phyloP scores from a whole-genome alignment of 2,888 invertebrate genomes.

The Lysandra bellargus region DNA sequence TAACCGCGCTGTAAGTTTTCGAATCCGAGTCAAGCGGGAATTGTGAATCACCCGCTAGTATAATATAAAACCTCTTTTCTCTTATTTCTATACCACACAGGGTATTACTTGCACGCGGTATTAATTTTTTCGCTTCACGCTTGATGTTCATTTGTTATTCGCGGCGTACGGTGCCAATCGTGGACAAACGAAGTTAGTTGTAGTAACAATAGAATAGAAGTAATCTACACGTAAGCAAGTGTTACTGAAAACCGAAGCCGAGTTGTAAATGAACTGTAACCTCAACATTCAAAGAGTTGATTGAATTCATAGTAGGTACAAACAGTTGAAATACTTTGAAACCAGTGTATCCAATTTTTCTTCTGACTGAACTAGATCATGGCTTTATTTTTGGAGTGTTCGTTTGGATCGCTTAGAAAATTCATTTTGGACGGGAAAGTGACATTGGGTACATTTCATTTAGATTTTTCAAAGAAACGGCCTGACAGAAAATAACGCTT shows the following conservation, averaged over 20 bases:
- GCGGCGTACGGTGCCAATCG: conserved; percentile 11
- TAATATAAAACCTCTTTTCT: neutral
- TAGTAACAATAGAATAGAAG: conserved; percentile 7
- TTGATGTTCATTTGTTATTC: conserved; percentile 38
- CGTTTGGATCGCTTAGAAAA: neutral
- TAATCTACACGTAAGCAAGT: neutral
- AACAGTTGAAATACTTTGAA: too few species aligned
- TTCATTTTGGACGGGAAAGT: too few species aligned
- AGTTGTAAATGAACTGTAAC: neutral
- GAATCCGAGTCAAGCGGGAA: neutral
- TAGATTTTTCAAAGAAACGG: too few species aligned
- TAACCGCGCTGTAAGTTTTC: too few species aligned
- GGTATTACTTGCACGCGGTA: conserved; percentile 42
- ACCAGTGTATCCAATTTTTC: too few species aligned
- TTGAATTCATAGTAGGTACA: too few species aligned
- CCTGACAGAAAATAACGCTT: too few species aligned
- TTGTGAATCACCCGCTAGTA: neutral
- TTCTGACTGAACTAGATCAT: too few species aligned
- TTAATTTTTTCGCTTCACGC: conserved; percentile 43
- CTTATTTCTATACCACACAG: conserved; percentile 37
- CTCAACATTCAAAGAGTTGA: neutral
- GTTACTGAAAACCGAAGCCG: neutral
- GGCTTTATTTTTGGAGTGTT: neutral
- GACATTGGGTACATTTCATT: too few species aligned
- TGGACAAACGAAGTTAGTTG: neutral